Evolutionary conservation across 92 coral and sea anemone species (phyloP), one percentile per base, ranked within the genome.

Genomic region (Actinernus sp.): DNA sequence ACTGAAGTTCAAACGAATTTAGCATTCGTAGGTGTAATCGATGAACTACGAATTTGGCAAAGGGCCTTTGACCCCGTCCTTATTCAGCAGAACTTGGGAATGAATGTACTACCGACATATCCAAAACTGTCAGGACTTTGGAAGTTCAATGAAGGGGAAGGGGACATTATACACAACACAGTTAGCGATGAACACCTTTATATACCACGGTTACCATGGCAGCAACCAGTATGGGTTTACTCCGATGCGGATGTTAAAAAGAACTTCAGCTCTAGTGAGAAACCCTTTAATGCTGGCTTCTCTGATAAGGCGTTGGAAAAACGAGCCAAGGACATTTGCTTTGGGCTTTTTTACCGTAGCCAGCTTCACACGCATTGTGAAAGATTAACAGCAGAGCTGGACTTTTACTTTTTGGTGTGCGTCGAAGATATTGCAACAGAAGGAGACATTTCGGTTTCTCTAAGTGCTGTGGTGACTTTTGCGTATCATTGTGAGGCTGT

Each of bases 81-180:
- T 12, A 71, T 90, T 47, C 97, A 90, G 31, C 98, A 93, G 69
- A 93, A 93, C 76, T 78, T 80, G 78, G 69, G 81, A 51, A 93
- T 93, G 98, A 93, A 90, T 63, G 98, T 93, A 6, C 87, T 76
- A 11, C 93, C 93, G 14, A 75, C 85, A 3, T 79, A 81, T 22
- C 93, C 97, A 40, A 84, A 73, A 25, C 63, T 93, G 33, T 61
- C 94, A 1, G 97, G 89, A 18, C 78, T 93, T 46, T 93, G 98
- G 98, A 93, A 93, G 58, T 65, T 88, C 12, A 90, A 90, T 75
- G 94, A 90, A 93, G 98, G 98, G 10, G 92, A 92, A 40, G 88
- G 94, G 22, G 71, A 79, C 27, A 63, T 78, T 45, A 80, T 94
- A 11, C 61, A 71, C 8, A 88, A 94, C 54, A 71, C 63, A 23